phyloP scores from a whole-genome alignment of 1,140 invertebrate species.

The Pogonus chalceus region DNA sequence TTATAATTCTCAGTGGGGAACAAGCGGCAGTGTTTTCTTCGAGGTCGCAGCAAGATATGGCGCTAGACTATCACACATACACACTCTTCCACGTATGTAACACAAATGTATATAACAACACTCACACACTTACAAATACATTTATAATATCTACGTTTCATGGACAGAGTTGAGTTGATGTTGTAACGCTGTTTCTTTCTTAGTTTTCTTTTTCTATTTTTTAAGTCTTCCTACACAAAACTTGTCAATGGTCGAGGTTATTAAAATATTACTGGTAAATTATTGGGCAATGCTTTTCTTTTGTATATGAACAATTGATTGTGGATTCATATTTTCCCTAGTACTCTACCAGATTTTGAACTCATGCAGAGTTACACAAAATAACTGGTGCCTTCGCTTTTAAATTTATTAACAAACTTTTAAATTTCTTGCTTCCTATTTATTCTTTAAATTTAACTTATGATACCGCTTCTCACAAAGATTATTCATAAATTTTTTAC shows the following conservation, averaged over 20 bases:
- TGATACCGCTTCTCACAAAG: background rate
- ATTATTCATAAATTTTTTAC: background rate
- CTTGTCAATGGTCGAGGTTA: slow-evolving; percentile 3
- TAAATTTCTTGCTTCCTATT: background rate
- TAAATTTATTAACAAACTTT: background rate
- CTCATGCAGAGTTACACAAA: background rate
- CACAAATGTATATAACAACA: background rate
- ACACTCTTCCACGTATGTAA: background rate
- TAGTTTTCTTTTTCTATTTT: background rate
- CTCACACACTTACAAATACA: background rate
- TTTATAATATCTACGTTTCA: background rate
- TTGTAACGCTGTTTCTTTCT: background rate
- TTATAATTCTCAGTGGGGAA: background rate
- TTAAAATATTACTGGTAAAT: slow-evolving; percentile 1
- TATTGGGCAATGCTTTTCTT: background rate
- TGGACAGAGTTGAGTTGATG: background rate
- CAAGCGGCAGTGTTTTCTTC: background rate
- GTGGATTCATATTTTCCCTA: background rate
- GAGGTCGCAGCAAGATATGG: background rate
- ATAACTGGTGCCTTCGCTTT: background rate
- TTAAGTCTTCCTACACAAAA: background rate
- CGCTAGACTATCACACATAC: background rate
- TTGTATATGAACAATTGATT: background rate
- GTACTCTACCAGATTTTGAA: background rate
- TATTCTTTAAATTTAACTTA: background rate